These are phyloP conservation scores for Cordilura impudica DNA, from an alignment of 2,888 invertebrate genomes.

Conservation along the genomic window DNA sequence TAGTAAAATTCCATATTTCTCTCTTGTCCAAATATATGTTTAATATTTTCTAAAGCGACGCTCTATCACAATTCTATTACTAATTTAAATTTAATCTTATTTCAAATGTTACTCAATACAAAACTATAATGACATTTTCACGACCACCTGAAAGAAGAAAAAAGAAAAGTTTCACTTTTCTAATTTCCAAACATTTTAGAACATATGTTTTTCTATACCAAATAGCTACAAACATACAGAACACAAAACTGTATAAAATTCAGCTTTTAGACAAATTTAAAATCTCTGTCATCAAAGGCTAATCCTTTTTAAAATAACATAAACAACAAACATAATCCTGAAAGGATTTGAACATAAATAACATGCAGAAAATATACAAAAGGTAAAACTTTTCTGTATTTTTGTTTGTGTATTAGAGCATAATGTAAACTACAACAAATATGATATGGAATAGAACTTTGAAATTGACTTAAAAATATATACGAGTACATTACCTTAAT, in stretches of 20 bases:
- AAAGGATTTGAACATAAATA: conserved; percentile 50
- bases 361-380: conserved; percentile 1
- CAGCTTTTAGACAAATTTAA: conserved; percentile 47
- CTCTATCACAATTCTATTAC: no score
- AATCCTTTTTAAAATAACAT: conserved; percentile 46
- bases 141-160: not conserved
- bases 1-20: no score
- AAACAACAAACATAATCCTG: conserved; percentile 46
- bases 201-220: not conserved
- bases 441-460: not conserved
- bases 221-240: not conserved
- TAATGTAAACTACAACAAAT: conserved; percentile 29
- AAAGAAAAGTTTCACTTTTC: conserved; percentile 2
- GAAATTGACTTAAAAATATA: not conserved
- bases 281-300: conserved; percentile 52
- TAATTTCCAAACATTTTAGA: conserved; percentile 6
- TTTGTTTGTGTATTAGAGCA: not conserved
- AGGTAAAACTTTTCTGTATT: not conserved
- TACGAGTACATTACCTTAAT: conserved; percentile 31
- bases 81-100: no score
- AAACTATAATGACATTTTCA: no score
- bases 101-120: no score
- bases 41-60: no score
- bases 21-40: no score
- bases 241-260: conserved; percentile 9